Conservation (phyloP, 2,113 vertebrate genomes). For the Thamnophis sirtalis region DNA sequence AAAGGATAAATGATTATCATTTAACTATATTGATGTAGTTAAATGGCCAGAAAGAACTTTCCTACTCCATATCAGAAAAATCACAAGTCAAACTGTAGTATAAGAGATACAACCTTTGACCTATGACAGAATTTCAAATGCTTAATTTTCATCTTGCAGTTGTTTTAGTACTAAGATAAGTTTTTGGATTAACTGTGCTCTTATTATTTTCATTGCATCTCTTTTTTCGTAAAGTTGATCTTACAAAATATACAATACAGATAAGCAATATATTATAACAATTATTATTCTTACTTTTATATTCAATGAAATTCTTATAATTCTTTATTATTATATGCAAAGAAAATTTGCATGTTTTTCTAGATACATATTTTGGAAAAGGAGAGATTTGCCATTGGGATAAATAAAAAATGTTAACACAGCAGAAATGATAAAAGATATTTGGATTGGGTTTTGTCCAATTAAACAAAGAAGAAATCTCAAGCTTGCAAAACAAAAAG, state of each 20-base stretch:
- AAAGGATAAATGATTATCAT: not conserved
- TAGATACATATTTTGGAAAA: not conserved
- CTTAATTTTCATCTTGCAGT: conserved; percentile 5
- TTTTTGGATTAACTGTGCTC: conserved; percentile 23
- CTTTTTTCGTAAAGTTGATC: conserved; percentile 34
- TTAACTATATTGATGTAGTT: not conserved
- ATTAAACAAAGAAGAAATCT: conserved; percentile 52
- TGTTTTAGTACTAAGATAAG: not conserved
- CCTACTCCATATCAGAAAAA: not conserved
- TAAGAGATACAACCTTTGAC: not conserved
- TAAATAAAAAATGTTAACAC: conserved; percentile 17
- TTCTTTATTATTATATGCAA: not conserved
- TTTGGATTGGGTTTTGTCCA: conserved; percentile 53
- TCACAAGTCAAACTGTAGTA: conserved; percentile 6
- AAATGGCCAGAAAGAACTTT: not conserved
- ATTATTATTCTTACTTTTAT: not conserved
- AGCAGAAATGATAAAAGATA: conserved; percentile 45
- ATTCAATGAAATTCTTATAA: not conserved
- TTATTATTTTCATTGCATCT: conserved; percentile 44
- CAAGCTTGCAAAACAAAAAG: conserved; percentile 35
- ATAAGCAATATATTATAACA: not conserved
- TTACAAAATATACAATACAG: not conserved
- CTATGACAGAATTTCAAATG: conserved; percentile 32
- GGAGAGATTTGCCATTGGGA: not conserved
- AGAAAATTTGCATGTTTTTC: not conserved